phyloP scores from a whole-genome alignment of 2,113 vertebrate species.

The Rhinolophus ferrumequinum region DNA sequence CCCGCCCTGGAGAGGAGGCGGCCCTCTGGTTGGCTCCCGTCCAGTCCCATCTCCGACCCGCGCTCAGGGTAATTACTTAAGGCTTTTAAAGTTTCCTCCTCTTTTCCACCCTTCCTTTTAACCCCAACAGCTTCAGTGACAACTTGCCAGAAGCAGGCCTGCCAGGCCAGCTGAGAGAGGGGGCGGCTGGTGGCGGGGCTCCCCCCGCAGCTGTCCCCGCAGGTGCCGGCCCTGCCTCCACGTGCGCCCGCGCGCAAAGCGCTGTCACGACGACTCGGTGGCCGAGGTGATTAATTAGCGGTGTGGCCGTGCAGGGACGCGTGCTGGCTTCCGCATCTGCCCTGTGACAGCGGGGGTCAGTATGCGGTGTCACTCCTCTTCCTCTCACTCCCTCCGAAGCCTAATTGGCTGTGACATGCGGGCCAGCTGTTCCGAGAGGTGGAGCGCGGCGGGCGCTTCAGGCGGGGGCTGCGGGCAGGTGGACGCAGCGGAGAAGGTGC shows the following conservation, averaged over 20 bases:
- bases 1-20: neutral
- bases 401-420: slow-evolving; percentile 83
- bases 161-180: neutral
- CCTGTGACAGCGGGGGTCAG: slow-evolving; percentile 80
- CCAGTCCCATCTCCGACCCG: rapidly evolving
- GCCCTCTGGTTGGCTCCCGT: rapidly evolving
- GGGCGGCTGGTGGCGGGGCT: neutral
- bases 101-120: neutral
- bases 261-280: slow-evolving; percentile 38
- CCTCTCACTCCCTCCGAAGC: slow-evolving; percentile 74
- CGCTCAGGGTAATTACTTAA: neutral
- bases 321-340: slow-evolving; percentile 84
- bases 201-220: neutral
- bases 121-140: neutral
- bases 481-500: neutral
- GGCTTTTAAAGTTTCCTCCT: neutral
- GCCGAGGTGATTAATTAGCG: slow-evolving; percentile 85
- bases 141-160: neutral
- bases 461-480: neutral
- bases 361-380: slow-evolving; percentile 77
- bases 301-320: neutral
- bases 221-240: neutral
- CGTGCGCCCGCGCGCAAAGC: neutral
- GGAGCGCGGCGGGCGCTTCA: neutral
- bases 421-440: slow-evolving; percentile 83